These are phyloP conservation scores for Crocodylus rhombifer DNA, from an alignment of 2,797 vertebrate genomes.

Conservation along the genomic window DNA sequence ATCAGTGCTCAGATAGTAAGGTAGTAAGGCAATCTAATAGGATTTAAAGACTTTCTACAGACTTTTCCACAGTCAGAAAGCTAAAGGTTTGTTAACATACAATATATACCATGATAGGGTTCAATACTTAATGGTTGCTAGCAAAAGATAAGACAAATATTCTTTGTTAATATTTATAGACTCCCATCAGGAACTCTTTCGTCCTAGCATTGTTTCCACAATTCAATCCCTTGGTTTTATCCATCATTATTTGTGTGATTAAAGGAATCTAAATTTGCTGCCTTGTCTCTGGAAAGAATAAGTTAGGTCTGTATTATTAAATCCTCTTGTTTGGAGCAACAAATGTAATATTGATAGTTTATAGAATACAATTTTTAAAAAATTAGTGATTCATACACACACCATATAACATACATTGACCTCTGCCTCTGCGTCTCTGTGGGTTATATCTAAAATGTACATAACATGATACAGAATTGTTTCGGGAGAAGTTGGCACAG, in stretches of 20 bases:
- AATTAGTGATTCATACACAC: neutral
- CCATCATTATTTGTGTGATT: slow-evolving; percentile 74
- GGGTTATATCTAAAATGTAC: neutral
- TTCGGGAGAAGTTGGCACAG: slow-evolving; percentile 6
- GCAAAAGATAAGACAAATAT: slow-evolving; percentile 76
- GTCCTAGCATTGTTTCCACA: slow-evolving; percentile 70
- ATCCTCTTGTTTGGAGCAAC: slow-evolving; percentile 50
- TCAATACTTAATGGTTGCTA: slow-evolving; percentile 73
- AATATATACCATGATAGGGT: slow-evolving; percentile 65
- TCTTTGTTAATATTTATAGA: slow-evolving; percentile 78
- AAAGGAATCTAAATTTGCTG: slow-evolving; percentile 75
- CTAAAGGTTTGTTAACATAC: slow-evolving; percentile 66
- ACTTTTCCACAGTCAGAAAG: slow-evolving; percentile 61
- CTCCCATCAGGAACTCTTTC: slow-evolving; percentile 70
- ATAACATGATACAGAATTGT: slow-evolving; percentile 2
- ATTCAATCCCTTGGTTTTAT: slow-evolving; percentile 70
- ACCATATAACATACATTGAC: slow-evolving; percentile 6
- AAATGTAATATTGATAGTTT: slow-evolving; percentile 70
- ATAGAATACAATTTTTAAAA: slow-evolving; percentile 49
- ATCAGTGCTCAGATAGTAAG: slow-evolving; percentile 34
- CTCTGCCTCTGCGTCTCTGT: neutral
- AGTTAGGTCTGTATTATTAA: slow-evolving; percentile 63
- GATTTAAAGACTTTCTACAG: slow-evolving; percentile 17
- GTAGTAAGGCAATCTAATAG: neutral
- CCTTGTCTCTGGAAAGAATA: slow-evolving; percentile 66